Evolutionary conservation across 2,113 vertebrate species (phyloP), one percentile per base, ranked within the genome.

Genomic region (Columba janthina): DNA sequence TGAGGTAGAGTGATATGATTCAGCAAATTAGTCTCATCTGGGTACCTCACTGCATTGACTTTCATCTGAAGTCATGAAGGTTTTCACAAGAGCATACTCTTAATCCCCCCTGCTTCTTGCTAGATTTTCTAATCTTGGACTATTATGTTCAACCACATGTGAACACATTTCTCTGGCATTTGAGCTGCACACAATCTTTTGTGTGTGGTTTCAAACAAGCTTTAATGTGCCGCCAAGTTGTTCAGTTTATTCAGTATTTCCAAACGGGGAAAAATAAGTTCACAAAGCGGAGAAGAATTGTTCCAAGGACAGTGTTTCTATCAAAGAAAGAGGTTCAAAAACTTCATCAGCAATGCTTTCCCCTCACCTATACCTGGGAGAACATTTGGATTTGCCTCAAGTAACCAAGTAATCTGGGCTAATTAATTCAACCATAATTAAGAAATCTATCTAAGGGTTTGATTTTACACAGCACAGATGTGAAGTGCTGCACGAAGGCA

Each of bases 151-250:
- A 86, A 75, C 80, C 85, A 88, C 69, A 73, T 60, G 53, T 80
- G 78, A 80, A 93, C 61, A 75, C 13, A 84, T 91, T 94, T 90
- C 57, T 77, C 53, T 92, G 65, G 65, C 72, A 90, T 93, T 73
- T 80, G 53, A 88, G 85, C 88, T 75, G 38, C 53, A 77, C 67
- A 96, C 70, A 85, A 57, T 80, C 81, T 91, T 91, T 73, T 88
- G 78, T 95, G 17, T 91, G 62, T 88, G 36, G 12, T 95, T 95
- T 90, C 90, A 88, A 90, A 94, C 69, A 86, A 88, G 65, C 82
- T 92, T 90, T 96, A 88, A 88, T 86, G 53, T 46, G 20, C 57
- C 2, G 4, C 65, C 82, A 94, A 94, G 69, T 90, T 92, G 60
- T 53, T 95, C 82, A 25, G 42, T 80, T 94, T 85, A 90, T 85